phyloP scores from a whole-genome alignment of 2,113 vertebrate species.

The Oreamnos americanus region DNA sequence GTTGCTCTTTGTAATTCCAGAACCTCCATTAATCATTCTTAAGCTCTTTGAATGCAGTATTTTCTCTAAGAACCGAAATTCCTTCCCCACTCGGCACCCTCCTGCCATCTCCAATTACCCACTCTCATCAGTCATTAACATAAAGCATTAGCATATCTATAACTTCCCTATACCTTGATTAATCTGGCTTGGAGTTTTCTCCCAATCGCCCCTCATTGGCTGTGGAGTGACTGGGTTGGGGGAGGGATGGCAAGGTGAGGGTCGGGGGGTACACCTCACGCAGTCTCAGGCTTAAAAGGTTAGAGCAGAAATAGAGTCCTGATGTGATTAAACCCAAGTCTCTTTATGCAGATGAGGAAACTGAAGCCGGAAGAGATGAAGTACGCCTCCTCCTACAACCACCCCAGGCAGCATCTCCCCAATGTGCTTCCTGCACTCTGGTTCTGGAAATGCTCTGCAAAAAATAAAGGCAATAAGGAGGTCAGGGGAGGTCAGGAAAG shows the following conservation, averaged over 20 bases:
- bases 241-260: neutral
- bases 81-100: constrained; percentile 23
- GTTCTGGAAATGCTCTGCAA: neutral
- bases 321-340: neutral
- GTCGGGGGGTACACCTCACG: rapidly evolving
- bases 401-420: neutral
- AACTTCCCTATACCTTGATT: constrained; percentile 42
- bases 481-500: neutral
- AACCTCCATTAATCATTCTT: constrained; percentile 70
- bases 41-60: constrained; percentile 59
- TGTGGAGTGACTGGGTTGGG: neutral
- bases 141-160: constrained; percentile 48
- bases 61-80: constrained; percentile 63
- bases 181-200: constrained; percentile 27
- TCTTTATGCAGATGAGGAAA: neutral
- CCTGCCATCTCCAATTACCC: constrained; percentile 58
- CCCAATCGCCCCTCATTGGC: neutral
- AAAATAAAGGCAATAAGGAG: neutral
- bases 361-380: neutral
- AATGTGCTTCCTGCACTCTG: neutral
- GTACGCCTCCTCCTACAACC: neutral
- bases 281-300: neutral
- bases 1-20: constrained; percentile 56
- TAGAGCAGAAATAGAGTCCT: neutral
- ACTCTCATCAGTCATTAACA: constrained; percentile 62